Conservation (phyloP, 2,888 invertebrate species). For the Melinaea marsaeus region DNA sequence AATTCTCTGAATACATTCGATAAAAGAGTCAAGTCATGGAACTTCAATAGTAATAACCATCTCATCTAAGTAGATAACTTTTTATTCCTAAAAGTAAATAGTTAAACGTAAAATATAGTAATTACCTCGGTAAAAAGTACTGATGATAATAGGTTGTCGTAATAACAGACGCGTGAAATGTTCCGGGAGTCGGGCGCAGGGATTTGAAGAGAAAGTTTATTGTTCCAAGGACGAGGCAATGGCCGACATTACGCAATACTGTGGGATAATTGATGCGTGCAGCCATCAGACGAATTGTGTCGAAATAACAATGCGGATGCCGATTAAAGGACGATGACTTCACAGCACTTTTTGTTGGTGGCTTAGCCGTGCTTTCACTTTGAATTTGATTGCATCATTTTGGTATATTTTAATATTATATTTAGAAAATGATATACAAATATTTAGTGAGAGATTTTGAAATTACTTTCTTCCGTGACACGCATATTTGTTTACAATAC, state of each 20-base stretch:
- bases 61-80: no score
- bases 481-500: not conserved
- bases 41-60: no score
- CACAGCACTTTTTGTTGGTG: constrained; percentile 40
- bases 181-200: constrained; percentile 31
- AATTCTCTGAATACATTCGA: no score
- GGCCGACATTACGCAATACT: constrained; percentile 55
- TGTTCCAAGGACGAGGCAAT: constrained; percentile 71
- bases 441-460: not conserved
- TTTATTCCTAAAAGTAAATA: no score
- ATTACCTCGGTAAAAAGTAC: no score
- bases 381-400: constrained; percentile 26
- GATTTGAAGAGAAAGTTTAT: constrained; percentile 65
- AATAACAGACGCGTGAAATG: constrained; percentile 18
- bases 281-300: constrained; percentile 40
- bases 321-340: constrained; percentile 66
- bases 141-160: not conserved
- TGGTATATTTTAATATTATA: constrained; percentile 5
- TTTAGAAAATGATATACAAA: not conserved
- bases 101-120: no score
- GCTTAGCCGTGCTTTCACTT: constrained; percentile 40
- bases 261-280: constrained; percentile 54
- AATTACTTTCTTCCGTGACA: not conserved
- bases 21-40: no score
- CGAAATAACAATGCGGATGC: constrained; percentile 57